A percentile compares a stretch with the other conserved stretches of the same genome.
Conservation (phyloP, 2,113 vertebrate genomes). For the Tricholaema leucomelas region DNA sequence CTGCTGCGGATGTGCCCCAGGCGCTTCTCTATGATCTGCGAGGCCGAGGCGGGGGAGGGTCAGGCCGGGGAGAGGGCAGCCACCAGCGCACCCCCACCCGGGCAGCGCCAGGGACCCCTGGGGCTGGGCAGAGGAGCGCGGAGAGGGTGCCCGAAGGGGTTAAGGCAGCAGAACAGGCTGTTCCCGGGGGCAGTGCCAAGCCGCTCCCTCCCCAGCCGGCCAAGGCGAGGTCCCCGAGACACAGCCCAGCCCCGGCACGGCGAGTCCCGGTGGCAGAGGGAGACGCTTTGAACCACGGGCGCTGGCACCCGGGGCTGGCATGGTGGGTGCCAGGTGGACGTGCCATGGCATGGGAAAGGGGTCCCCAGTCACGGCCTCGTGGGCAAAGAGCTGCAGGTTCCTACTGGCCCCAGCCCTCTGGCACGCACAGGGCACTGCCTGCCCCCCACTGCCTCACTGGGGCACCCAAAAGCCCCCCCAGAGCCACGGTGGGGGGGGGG, state of each 20-base stretch:
- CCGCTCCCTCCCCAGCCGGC: neutral
- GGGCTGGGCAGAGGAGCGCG: neutral
- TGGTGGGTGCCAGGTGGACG: accelerated
- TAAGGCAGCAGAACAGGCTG: slow-evolving; percentile 51
- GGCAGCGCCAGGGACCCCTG: neutral
- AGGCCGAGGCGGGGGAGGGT: neutral
- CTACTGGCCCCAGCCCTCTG: neutral
- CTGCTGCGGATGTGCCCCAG: slow-evolving; percentile 92
- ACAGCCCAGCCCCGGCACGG: neutral
- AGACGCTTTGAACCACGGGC: neutral
- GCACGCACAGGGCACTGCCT: neutral
- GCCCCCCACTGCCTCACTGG: too few relatives aligned
- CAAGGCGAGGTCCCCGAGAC: neutral
- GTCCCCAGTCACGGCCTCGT: accelerated
- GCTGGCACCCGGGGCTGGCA: neutral
- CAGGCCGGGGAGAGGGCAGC: accelerated
- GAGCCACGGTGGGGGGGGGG: accelerated
- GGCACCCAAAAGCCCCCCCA: neutral
- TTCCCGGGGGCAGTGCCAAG: slow-evolving; percentile 2
- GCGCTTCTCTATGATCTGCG: slow-evolving; percentile 94
- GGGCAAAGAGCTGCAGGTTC: accelerated
- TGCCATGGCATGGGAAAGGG: neutral
- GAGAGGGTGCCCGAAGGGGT: neutral
- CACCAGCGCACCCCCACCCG: neutral
- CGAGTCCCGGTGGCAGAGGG: neutral